Percentiles rank a stretch among this genome's conserved stretches.
Conservation (phyloP, 1,140 invertebrate genomes). For the Leptinotarsa defecta region DNA sequence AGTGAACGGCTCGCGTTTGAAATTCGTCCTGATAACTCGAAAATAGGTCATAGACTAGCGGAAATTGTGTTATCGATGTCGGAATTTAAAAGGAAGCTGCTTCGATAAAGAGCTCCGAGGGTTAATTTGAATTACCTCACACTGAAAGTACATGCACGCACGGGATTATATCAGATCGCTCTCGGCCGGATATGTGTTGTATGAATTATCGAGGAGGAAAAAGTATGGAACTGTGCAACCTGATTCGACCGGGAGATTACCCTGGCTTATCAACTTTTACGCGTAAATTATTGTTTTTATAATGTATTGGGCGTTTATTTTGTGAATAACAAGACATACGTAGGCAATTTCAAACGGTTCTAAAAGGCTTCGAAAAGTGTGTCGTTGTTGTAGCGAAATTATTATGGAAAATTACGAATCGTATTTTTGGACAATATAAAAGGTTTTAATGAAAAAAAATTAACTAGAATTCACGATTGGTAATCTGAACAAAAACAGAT, state of each 20-base stretch:
- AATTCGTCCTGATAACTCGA: conserved; percentile 25
- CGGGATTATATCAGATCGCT: conserved; percentile 23
- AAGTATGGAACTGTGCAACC: neutral
- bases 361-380: too few relatives aligned
- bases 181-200: conserved; percentile 10
- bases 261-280: neutral
- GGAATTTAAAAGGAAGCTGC: conserved; percentile 24
- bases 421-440: too few relatives aligned
- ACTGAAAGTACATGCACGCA: conserved; percentile 20
- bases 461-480: too few relatives aligned
- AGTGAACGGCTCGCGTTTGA: conserved; percentile 13
- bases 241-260: neutral
- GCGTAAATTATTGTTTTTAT: neutral
- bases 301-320: too few relatives aligned
- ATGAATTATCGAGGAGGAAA: conserved; percentile 5
- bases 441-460: too few relatives aligned
- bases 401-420: too few relatives aligned
- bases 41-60: conserved; percentile 18
- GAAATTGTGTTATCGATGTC: conserved; percentile 30
- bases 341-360: too few relatives aligned
- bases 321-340: too few relatives aligned
- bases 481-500: too few relatives aligned
- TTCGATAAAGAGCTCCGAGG: conserved; percentile 27
- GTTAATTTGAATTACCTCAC: conserved; percentile 31
- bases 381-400: too few relatives aligned